Conservation (phyloP, 2,797 vertebrate species). For the Chaenodraco wilsoni region DNA sequence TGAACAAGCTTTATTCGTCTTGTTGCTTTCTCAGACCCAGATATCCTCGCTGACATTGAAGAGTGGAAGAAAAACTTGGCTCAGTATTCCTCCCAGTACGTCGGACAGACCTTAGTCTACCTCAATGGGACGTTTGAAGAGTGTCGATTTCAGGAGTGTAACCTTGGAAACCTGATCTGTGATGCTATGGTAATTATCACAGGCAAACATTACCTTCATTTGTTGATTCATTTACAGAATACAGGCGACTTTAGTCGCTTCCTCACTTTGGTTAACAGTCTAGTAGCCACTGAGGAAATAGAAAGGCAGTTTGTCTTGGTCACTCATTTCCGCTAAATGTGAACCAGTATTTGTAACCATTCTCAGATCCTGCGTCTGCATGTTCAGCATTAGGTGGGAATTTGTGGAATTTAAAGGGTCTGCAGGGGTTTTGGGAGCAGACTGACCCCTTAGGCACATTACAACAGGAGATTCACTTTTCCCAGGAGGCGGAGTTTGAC, state of each 20-base stretch:
- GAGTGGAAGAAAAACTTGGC: slow-evolving; percentile 83
- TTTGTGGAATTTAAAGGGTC: background rate
- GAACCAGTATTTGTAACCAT: background rate
- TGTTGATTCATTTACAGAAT: background rate
- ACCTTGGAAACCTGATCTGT: slow-evolving; percentile 94
- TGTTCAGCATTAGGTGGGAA: background rate
- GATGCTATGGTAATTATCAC: slow-evolving; percentile 87
- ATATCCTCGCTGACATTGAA: slow-evolving; percentile 85
- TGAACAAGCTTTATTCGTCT: background rate
- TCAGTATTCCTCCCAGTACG: slow-evolving; percentile 82
- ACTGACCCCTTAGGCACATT: background rate
- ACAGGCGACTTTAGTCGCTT: background rate
- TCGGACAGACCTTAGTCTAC: slow-evolving; percentile 90
- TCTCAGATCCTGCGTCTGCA: background rate
- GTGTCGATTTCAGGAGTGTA: slow-evolving; percentile 91
- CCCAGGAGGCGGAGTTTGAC: background rate
- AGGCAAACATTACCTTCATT: background rate
- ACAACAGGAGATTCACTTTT: background rate
- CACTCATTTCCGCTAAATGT: background rate
- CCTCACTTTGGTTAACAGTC: background rate
- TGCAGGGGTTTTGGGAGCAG: background rate
- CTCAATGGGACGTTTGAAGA: slow-evolving; percentile 88
- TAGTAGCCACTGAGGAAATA: background rate
- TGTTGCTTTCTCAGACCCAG: slow-evolving; percentile 74
- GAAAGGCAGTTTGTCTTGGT: background rate